phyloP scores from a whole-genome alignment of 2,888 invertebrate species.

The Neria commutata region DNA sequence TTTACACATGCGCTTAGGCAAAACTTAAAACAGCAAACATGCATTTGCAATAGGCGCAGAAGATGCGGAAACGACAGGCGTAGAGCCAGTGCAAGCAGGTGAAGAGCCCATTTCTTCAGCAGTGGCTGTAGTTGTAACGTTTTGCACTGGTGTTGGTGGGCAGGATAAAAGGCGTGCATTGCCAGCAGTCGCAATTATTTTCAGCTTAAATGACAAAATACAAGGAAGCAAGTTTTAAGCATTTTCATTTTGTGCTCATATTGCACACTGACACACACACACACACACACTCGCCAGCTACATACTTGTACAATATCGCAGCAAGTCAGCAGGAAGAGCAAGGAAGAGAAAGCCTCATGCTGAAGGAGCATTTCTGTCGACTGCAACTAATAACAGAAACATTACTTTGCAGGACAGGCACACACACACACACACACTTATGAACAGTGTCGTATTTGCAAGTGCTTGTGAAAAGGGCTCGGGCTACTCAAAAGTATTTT shows the following conservation, averaged over 20 bases:
- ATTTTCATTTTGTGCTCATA: constrained; percentile 32
- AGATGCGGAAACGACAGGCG: constrained; percentile 48
- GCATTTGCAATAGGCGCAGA: constrained; percentile 47
- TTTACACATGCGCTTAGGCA: constrained; percentile 33
- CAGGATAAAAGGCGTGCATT: constrained; percentile 25
- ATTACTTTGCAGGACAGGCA: constrained; percentile 7
- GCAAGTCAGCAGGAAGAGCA: too few species aligned
- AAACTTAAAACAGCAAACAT: constrained; percentile 22
- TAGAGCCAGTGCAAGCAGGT: constrained; percentile 3
- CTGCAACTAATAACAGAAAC: constrained; percentile 12
- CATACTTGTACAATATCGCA: too few species aligned
- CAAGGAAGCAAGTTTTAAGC: constrained; percentile 58
- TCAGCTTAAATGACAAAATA: constrained; percentile 59
- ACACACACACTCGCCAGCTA: too few species aligned
- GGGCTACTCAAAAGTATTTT: too few species aligned
- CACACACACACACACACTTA: not conserved
- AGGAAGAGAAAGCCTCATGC: too few species aligned
- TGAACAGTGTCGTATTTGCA: too few species aligned
- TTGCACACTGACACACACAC: too few species aligned
- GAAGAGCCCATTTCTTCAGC: constrained; percentile 16
- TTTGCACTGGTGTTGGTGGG: constrained; percentile 26
- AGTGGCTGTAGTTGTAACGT: constrained; percentile 34
- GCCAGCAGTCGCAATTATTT: constrained; percentile 59
- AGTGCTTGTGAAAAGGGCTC: too few species aligned
- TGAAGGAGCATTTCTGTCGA: too few species aligned